Evolutionary conservation across 2,113 vertebrate species (phyloP), one percentile per base, ranked within the genome.

Genomic region (Podarcis raffonei): DNA sequence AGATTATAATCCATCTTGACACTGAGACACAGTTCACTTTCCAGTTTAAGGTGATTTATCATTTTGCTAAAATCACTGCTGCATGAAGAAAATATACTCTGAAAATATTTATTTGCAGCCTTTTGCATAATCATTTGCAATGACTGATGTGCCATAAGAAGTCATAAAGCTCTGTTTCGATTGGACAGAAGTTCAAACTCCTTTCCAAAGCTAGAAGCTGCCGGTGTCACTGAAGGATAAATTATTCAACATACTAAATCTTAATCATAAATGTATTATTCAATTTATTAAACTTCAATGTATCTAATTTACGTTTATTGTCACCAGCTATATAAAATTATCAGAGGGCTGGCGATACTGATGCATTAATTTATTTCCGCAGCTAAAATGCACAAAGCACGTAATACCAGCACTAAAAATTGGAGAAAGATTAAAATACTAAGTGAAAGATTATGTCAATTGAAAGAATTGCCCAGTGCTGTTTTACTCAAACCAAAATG

Each of bases 21-120:
- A 91, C 6, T 32, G 83, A 85, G 85, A 89, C 87, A 74, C 71
- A 93, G 83, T 77, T 86, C 71, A 90, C 87, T 93, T 93, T 85
- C 82, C 89, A 89, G 83, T 88, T 91, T 86, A 78, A 92, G 83
- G 90, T 59, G 84, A 93, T 93, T 90, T 39, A 93, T 92, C 89
- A 91, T 78, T 85, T 74, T 83, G 39, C 79, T 83, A 83, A 48
- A 9, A 88, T 77, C 85, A 81, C 37, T 92, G 75, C 42, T 80
- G 87, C 83, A 42, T 30, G 1, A 7, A 86, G 78, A 92, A 93
- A 81, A 92, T 39, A 23, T 7, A 20, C 71, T 91, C 90, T 85
- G 87, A 77, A 95, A 95, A 88, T 9, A 90, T 0, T 5, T 39
- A 81, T 90, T 32, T 89, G 22, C 83, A 79, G 79, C 66, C 77